Evolutionary conservation across 2,888 invertebrate species (phyloP).

Genomic region (Calameuta filiformis): DNA sequence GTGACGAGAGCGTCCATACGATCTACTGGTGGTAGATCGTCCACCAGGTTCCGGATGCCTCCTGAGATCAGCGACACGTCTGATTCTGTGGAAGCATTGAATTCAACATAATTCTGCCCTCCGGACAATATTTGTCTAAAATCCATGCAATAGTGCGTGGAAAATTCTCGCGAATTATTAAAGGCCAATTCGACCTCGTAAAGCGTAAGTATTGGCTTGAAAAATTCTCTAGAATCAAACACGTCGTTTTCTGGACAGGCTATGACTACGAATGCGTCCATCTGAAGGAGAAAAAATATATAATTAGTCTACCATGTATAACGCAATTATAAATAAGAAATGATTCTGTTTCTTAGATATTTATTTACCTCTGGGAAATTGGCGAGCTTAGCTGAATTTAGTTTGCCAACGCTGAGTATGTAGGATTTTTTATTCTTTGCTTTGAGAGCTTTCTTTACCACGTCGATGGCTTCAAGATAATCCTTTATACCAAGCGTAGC

Average conservation of each 20-base stretch:
- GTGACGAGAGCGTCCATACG: conserved; percentile 49
- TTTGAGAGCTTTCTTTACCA: conserved; percentile 76
- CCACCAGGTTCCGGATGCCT: conserved; percentile 69
- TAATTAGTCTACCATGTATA: background rate
- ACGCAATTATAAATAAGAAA: background rate
- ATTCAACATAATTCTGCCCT: conserved; percentile 68
- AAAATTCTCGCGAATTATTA: conserved; percentile 71
- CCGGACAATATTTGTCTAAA: conserved; percentile 80
- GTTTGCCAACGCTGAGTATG: conserved; percentile 92
- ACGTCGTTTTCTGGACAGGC: conserved; percentile 93
- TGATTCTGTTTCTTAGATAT: background rate
- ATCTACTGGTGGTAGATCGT: conserved; percentile 57
- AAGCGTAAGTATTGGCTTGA: conserved; percentile 90
- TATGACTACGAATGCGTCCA: conserved; percentile 92
- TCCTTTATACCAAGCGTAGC: conserved; percentile 89
- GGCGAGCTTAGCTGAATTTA: conserved; percentile 93
- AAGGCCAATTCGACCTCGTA: conserved; percentile 91
- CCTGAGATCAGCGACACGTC: conserved; percentile 85
- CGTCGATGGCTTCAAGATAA: conserved; percentile 79
- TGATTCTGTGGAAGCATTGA: conserved; percentile 56
- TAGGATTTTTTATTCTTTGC: conserved; percentile 87
- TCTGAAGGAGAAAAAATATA: conserved; percentile 67
- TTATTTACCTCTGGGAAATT: conserved; percentile 86
- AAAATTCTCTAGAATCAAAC: conserved; percentile 86
- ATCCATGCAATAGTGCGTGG: conserved; percentile 76